phyloP scores from a whole-genome alignment of 1,140 invertebrate genomes.

The Amphibalanus amphitrite region DNA sequence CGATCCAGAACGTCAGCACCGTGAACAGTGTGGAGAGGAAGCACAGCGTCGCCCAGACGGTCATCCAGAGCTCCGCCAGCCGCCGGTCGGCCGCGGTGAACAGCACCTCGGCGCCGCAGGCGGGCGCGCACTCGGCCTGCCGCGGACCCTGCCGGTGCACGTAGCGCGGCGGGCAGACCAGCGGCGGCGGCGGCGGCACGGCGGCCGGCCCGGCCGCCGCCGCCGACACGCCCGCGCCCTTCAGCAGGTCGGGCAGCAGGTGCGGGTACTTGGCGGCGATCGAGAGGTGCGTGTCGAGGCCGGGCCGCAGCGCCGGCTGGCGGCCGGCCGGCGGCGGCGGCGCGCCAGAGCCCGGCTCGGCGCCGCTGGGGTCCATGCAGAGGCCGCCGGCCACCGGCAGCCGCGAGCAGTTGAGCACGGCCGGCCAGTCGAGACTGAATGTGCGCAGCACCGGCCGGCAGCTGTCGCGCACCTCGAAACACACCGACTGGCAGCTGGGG shows the following conservation, averaged over 20 bases:
- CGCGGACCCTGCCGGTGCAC: slow-evolving; percentile 45
- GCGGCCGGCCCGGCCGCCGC: not conserved
- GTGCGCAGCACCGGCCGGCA: slow-evolving; percentile 27
- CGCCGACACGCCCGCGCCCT: too few relatives aligned
- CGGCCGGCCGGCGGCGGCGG: too few relatives aligned
- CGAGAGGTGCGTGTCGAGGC: not conserved
- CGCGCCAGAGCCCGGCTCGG: not conserved
- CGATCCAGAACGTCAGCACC: slow-evolving; percentile 35
- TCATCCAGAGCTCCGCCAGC: slow-evolving; percentile 36
- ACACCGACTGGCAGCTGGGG: slow-evolving; percentile 38
- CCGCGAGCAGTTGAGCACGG: slow-evolving; percentile 26
- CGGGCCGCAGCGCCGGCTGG: too few relatives aligned
- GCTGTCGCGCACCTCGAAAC: slow-evolving; percentile 28
- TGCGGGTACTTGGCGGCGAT: not conserved
- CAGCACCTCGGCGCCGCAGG: slow-evolving; percentile 53
- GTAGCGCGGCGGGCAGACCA: slow-evolving; percentile 30
- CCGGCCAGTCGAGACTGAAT: slow-evolving; percentile 30
- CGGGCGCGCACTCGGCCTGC: slow-evolving; percentile 53
- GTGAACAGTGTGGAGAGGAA: slow-evolving; percentile 35
- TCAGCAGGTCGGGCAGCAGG: not conserved
- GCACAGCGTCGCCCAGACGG: slow-evolving; percentile 33
- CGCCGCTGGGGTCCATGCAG: slow-evolving; percentile 14
- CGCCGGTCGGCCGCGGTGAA: slow-evolving; percentile 57
- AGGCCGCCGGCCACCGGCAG: slow-evolving; percentile 32
- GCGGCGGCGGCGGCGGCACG: slow-evolving; percentile 14